Base-by-base conservation (phyloP, 1,140 invertebrate genomes). In the Berghia stephanieae region DNA sequence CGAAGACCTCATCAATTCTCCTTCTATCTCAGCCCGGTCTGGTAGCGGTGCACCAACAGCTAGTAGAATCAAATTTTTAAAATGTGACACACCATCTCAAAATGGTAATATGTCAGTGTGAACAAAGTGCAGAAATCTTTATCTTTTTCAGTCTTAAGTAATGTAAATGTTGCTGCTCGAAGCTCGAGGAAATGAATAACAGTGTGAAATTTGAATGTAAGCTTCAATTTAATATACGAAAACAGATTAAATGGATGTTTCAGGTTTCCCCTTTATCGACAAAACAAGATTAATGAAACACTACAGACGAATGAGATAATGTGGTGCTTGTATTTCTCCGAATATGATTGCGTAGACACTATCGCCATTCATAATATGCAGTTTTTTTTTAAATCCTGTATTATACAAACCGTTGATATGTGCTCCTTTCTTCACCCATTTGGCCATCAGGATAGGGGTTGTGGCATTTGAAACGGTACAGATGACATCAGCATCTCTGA, bases 401-500 rank as follows among this genome's bases (percentile, higher is more conserved):
- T 36, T 34, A 40, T 42, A 69, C 66, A 67, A 81, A 90, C 90
- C 90, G 87, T 91, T 91, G 34, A 91, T 89, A 79, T 92, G 91
- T 69, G 88, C 90, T 55, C 90, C 90, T 4, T 83, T 74, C 87
- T 92, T 92, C 1, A 92, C 80, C 91, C 91, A 92, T 46, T 88
- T 85, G 18, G 80, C 80, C 67, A 89, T 79, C 8, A 93, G 69
- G 21, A 93, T 82, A 13, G 91, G 90, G 68, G 82, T 84, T 24
- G 71, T 81, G 16, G 90, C 82, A 72, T 83, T 86, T 4, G 92
- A 92, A 0, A 90, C 90, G 18, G 91, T 92, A 13, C 92, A 86
- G 55, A 93, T 90, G n/a, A 92, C 88, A 86, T 93, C 92, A 57
- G 92, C 92, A 80, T 87, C 86, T 78, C 83, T 84, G 4, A 91